Base-by-base conservation (phyloP, 2,888 invertebrate species). In the Dicyrtomina minuta region DNA sequence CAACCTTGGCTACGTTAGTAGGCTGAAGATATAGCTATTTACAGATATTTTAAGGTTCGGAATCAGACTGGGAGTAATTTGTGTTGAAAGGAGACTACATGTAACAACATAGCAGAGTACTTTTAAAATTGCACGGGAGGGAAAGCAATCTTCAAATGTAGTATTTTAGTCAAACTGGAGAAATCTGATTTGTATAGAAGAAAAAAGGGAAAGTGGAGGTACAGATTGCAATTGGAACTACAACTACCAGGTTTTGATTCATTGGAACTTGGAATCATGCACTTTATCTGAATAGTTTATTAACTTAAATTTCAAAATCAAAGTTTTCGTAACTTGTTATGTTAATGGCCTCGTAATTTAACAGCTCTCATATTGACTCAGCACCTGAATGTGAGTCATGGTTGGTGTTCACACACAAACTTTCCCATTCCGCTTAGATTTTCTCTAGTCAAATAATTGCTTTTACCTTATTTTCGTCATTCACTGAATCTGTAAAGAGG, bases 311-410 rank as follows among this genome's bases (percentile, higher is more conserved):
- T 60, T 60, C 24, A 44, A 60, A n/a, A 39, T 41, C 43, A 41
- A 59, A 41, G 44, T 44, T 60, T 24, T 39, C 20, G 33, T 8
- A 64, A 64, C 27, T 64, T 20, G 39, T 51, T 64, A 51, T 64
- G 64, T 49, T n/a, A n/a, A n/a, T n/a, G n/a, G n/a, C n/a, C n/a
- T n/a, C n/a, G n/a, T 24, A 39, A 64, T 49, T 64, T 64, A 64
- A 64, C 49, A n/a, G n/a, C 12, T 33, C 51, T 6, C 33, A 27
- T 64, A 59, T 41, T 59, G n/a, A 15, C 24, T n/a, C 26, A 17
- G 15, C 5, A 55, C 15, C 55, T n/a, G n/a, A n/a, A n/a, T n/a
- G n/a, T n/a, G n/a, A n/a, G n/a, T n/a, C n/a, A n/a, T n/a, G n/a
- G n/a, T n/a, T n/a, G n/a, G n/a, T n/a, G n/a, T n/a, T n/a, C n/a